These are phyloP conservation scores for Promerops cafer DNA, from an alignment of 2,113 vertebrate genomes.

Conservation along the genomic window DNA sequence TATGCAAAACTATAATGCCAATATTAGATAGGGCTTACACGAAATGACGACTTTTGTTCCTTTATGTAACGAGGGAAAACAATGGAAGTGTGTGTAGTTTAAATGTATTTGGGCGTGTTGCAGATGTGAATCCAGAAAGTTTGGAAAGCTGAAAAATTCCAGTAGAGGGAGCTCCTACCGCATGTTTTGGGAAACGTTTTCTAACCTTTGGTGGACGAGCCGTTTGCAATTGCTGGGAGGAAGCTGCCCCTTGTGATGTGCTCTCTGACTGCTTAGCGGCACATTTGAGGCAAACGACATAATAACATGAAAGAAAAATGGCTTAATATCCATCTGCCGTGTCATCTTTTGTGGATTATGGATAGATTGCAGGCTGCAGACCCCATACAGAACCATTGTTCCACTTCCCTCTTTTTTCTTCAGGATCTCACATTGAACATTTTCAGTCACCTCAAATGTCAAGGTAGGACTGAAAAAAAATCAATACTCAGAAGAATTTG, in stretches of 20 bases:
- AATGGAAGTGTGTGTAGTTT: background rate
- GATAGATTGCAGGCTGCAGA: background rate
- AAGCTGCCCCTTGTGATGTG: background rate
- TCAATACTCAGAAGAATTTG: slow-evolving; percentile 28
- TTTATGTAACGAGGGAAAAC: background rate
- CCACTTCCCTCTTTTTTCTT: background rate
- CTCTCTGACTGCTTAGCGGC: background rate
- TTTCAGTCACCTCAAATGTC: slow-evolving; percentile 40
- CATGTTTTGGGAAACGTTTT: background rate
- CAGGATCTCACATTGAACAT: background rate
- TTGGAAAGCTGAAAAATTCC: background rate
- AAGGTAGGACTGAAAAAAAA: slow-evolving; percentile 26
- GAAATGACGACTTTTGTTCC: background rate
- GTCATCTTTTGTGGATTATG: background rate
- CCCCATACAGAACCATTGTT: background rate
- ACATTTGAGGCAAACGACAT: background rate
- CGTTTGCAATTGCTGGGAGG: background rate
- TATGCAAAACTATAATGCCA: background rate
- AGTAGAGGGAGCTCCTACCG: slow-evolving; percentile 57
- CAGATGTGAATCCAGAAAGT: background rate
- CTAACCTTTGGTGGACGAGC: background rate
- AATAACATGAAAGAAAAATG: background rate
- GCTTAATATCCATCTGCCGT: background rate
- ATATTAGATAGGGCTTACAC: background rate
- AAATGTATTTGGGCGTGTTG: background rate